Evolutionary conservation across 2,113 vertebrate species (phyloP).

Genomic region (Stegastes partitus): DNA sequence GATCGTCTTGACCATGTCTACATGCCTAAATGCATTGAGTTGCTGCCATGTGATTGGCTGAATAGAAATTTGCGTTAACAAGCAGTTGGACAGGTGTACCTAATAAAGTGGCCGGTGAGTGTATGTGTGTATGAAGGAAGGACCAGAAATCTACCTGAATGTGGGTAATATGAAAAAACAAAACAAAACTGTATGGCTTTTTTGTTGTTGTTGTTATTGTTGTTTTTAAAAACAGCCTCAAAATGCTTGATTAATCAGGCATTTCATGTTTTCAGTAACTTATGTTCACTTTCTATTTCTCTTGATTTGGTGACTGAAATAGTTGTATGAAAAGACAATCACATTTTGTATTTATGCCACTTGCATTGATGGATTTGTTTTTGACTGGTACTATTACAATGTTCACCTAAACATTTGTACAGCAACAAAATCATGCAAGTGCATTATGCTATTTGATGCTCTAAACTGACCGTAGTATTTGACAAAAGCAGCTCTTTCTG

Average conservation of each 20-base stretch:
- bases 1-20: no score
- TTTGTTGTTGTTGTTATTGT: no score
- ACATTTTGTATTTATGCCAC: constrained; percentile 54
- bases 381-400: constrained; percentile 37
- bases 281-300: constrained; percentile 20
- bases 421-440: constrained; percentile 34
- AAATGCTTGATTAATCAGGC: constrained; percentile 23
- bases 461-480: constrained; percentile 43
- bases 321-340: constrained; percentile 70
- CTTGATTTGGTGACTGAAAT: constrained; percentile 36
- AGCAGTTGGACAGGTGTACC: no score
- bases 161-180: constrained; percentile 8
- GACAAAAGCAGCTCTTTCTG: constrained; percentile 40
- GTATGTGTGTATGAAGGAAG: constrained; percentile 15
- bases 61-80: no score
- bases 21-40: no score
- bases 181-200: constrained; percentile 13
- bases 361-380: constrained; percentile 41
- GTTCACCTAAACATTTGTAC: constrained; percentile 41
- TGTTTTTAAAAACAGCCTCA: constrained; percentile 14
- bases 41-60: no score
- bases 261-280: constrained; percentile 42
- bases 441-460: constrained; percentile 39
- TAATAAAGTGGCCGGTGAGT: no score
- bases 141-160: constrained; percentile 29